Evolutionary conservation across 2,888 invertebrate genomes (phyloP), one percentile per base, ranked within the genome.

Genomic region (Bellardia pandia): DNA sequence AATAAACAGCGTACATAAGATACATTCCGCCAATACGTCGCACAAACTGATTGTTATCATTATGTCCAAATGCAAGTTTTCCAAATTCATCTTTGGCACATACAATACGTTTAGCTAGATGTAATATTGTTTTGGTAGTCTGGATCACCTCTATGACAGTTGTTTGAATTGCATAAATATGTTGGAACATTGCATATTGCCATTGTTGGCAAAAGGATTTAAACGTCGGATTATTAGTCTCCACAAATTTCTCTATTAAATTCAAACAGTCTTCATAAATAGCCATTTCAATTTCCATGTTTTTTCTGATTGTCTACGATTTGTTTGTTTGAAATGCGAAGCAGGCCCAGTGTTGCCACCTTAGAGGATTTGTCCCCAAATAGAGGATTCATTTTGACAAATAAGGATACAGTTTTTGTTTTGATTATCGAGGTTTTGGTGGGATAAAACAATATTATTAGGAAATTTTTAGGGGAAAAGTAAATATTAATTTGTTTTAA

Each of bases 1-100:
- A 91, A 75, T 91, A 92, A 53, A 93, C 89, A 9, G 90, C 90
- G 78, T 92, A 93, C 3, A 93, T 86, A 3, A 93, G 79, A 75
- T 89, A 93, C 7, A 93, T 79, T 6, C 89, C 91, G 0, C 91
- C 92, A 68, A 93, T 88, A 33, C 91, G 90, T n/a, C 90, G 89
- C 1, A 82, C 58, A n/a, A 87, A 23, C 0, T 86, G 40, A 3
- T 88, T 88, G 0, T 89, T 90, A 69, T 81, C 11, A 2, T 89
- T 88, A 0, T 88, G 89, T 48, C 64, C 88, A 3, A 82, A 81
- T 6, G 86, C 79, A 37, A n/a, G 42, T n/a, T 68, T 81, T n/a
- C 13, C 64, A 3, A 60, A 9, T 13, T 75, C 83, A 16, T 86
- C 84, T 1, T 89, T 87, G 8, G 89, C 86, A 53, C 92, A 91